Evolutionary conservation across 1,140 invertebrate genomes (phyloP).

Genomic region (Dolichoris vasculosae): DNA sequence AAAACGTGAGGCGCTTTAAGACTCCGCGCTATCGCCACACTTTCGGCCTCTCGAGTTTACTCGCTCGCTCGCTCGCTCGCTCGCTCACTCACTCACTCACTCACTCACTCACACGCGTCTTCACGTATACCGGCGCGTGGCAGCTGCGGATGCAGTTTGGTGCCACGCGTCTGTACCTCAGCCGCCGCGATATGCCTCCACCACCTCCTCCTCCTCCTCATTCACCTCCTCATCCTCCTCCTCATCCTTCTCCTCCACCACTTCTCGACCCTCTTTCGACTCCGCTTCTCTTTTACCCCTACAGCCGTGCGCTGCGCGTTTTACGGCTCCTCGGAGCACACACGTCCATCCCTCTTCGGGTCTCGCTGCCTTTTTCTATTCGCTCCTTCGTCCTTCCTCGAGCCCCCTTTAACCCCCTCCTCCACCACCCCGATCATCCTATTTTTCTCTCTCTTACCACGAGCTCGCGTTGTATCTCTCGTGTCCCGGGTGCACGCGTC

Average conservation of each 20-base stretch:
- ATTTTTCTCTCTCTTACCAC: constrained; percentile 46
- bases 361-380: constrained; percentile 5
- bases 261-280: background rate
- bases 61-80: constrained; percentile 2
- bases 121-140: constrained; percentile 54
- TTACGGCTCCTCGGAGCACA: background rate
- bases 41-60: constrained; percentile 9
- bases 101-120: constrained; percentile 27
- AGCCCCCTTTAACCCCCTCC: background rate
- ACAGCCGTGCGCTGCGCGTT: constrained; percentile 29
- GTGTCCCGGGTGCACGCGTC: constrained; percentile 40
- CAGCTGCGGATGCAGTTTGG: constrained; percentile 67
- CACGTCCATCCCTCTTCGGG: background rate
- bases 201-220: constrained; percentile 14
- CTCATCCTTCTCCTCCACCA: background rate
- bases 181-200: constrained; percentile 43
- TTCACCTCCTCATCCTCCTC: background rate
- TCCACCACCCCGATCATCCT: constrained; percentile 16
- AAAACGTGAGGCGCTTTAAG: constrained; percentile 34
- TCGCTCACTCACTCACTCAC: constrained; percentile 37
- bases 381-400: background rate
- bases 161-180: constrained; percentile 66
- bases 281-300: background rate
- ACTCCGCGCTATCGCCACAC: constrained; percentile 29
- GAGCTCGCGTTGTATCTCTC: constrained; percentile 50